Conservation (phyloP, 92 coral and sea anemone species). For the Porites evermanni region DNA sequence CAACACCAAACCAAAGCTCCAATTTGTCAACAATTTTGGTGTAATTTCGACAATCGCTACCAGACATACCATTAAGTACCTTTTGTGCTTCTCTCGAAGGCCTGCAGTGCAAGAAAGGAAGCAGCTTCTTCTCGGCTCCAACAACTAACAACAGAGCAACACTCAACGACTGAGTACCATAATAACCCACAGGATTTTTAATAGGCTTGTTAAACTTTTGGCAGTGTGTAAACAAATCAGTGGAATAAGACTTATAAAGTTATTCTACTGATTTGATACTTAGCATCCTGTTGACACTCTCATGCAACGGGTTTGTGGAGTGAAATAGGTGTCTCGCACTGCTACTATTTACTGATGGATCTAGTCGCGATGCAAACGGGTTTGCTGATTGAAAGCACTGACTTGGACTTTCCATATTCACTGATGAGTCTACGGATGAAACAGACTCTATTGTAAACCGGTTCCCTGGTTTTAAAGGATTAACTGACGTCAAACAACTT, state of each 20-base stretch:
- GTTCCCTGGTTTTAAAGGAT: not conserved
- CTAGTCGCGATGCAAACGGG: not conserved
- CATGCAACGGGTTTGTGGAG: constrained; percentile 3
- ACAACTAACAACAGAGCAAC: constrained; percentile 45
- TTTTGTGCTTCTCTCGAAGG: constrained; percentile 50
- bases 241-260: not conserved
- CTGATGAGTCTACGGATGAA: not conserved
- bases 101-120: constrained; percentile 51
- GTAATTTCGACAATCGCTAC: constrained; percentile 38
- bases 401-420: not conserved
- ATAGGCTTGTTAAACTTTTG: not conserved
- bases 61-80: constrained; percentile 46
- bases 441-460: not conserved
- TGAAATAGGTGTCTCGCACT: not conserved
- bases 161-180: constrained; percentile 2
- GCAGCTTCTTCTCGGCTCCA: constrained; percentile 45
- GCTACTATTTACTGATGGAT: not conserved
- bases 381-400: not conserved
- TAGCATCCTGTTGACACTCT: not conserved
- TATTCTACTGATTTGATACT: too few relatives aligned
- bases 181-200: not conserved
- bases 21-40: constrained; percentile 29
- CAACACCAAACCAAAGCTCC: constrained; percentile 44
- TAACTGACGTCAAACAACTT: not conserved
- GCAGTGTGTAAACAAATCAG: constrained; percentile 7